Base-by-base conservation (phyloP, 2,113 vertebrate genomes). In the Leucosticte australis region DNA sequence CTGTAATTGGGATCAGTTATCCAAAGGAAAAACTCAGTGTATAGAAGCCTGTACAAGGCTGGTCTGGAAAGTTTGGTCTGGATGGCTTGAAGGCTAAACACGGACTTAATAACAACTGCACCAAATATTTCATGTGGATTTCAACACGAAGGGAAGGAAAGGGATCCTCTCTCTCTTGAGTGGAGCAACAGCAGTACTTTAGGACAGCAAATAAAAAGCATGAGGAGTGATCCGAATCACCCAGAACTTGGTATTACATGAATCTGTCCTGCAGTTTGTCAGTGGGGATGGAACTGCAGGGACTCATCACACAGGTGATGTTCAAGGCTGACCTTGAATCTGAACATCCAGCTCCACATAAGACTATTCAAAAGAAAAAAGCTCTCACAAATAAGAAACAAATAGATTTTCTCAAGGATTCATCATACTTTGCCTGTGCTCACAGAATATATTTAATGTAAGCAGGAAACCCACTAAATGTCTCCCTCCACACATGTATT, bases 31-130 rank as follows among this genome's bases (percentile, higher is more conserved):
- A 27, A 4, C 5, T 24, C 15, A 2, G 8, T 2, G 16, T 28
- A 14, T 10, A 41, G 22, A 67, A 83, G 14, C 3, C 10, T 42
- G 9, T 21, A 22, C 2, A 0, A 7, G 20, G 28, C 9, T 55
- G 39, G 13, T 39, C 18, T 52, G 18, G 19, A 33, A 65, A 30
- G 20, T 22, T 53, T 77, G 55, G 15, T 70, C 39, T 27, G 30
- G 39, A 9, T 39, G 13, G 46, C 28, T 39, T 1, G 0, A 60
- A 62, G 18, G 55, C 50, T 55, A 60, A 78, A 49, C 39, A 50
- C 4, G 14, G 16, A 44, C 9, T 46, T 11, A 18, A 39, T 14
- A 22, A 53, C 22, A 42, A 16, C 4, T 67, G 26, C 41, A 35
- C 19, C 6, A 18, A 1, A 31, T 59, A 15, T 19, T 78, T 70